phyloP scores from a whole-genome alignment of 2,113 vertebrate species.

The Melospiza melodia region DNA sequence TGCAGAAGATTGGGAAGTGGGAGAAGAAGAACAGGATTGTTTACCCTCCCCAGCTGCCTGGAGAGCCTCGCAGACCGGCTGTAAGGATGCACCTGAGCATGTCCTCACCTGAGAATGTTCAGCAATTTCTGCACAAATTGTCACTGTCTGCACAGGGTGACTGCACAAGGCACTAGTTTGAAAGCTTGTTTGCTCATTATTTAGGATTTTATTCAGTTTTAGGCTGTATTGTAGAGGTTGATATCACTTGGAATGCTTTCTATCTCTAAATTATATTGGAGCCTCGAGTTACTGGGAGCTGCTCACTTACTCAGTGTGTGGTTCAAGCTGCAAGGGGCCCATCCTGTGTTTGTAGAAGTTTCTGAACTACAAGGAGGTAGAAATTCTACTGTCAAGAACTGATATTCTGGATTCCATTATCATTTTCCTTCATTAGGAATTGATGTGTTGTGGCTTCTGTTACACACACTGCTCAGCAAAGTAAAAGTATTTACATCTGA shows the following conservation, averaged over 20 bases:
- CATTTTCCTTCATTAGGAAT: not conserved
- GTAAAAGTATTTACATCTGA: not conserved
- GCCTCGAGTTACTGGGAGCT: not conserved
- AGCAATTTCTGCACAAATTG: not conserved
- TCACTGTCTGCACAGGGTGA: not conserved
- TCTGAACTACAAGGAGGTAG: not conserved
- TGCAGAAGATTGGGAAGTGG: slow-evolving; percentile 77
- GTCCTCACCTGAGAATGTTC: not conserved
- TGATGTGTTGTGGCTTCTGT: not conserved
- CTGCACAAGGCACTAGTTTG: not conserved
- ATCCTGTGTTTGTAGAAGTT: not conserved
- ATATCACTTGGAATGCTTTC: not conserved
- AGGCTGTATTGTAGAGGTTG: not conserved
- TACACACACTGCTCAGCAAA: not conserved
- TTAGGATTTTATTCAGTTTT: not conserved
- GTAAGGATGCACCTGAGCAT: slow-evolving; percentile 71
- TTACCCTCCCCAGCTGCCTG: slow-evolving; percentile 87
- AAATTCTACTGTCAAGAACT: not conserved
- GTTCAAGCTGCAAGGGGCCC: not conserved
- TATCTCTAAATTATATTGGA: not conserved
- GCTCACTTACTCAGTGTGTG: not conserved
- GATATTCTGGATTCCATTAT: not conserved
- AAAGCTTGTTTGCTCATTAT: not conserved
- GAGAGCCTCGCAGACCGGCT: slow-evolving; percentile 87
- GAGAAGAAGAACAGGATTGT: slow-evolving; percentile 85